A percentile compares a stretch with the other conserved stretches of the same genome.
These are phyloP conservation scores for Thyatira batis DNA, from an alignment of 2,888 invertebrate genomes.

Conservation along the genomic window DNA sequence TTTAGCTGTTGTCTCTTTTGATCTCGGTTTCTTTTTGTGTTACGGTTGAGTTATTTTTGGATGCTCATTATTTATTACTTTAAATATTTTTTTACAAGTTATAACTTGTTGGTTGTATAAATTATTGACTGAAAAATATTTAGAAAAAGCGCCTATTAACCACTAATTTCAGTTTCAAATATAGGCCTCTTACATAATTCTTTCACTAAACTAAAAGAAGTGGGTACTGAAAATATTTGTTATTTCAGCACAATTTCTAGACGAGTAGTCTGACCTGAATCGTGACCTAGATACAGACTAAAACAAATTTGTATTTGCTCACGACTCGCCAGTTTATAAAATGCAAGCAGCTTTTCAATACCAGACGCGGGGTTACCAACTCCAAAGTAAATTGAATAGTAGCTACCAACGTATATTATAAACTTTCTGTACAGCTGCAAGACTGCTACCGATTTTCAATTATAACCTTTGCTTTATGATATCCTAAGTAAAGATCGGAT, in stretches of 20 bases:
- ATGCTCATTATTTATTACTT: conserved; percentile 7
- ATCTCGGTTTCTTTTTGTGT: conserved; percentile 11
- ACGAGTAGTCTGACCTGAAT: conserved; percentile 37
- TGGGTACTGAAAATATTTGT: conserved; percentile 13
- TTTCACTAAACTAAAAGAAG: conserved; percentile 21
- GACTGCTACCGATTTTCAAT: no score
- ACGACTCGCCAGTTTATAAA: conserved; percentile 7
- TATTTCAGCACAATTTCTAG: conserved; percentile 22
- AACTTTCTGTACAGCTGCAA: not conserved
- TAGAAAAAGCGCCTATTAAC: not conserved
- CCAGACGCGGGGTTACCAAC: not conserved
- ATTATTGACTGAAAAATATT: no score
- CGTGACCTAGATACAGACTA: conserved; percentile 34
- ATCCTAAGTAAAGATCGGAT: no score
- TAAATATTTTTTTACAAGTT: no score
- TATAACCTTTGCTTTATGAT: no score
- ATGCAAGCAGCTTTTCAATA: not conserved
- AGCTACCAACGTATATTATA: no score
- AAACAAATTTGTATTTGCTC: conserved; percentile 23
- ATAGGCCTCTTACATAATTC: not conserved
- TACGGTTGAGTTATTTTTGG: conserved; percentile 3
- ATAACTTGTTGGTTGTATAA: no score
- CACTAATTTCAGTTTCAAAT: not conserved
- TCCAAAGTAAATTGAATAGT: not conserved
- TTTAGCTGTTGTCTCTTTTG: conserved; percentile 16